Evolutionary conservation across 2,888 invertebrate genomes (phyloP), one percentile per base, ranked within the genome.

Genomic region (Eustalomyia histrio): DNA sequence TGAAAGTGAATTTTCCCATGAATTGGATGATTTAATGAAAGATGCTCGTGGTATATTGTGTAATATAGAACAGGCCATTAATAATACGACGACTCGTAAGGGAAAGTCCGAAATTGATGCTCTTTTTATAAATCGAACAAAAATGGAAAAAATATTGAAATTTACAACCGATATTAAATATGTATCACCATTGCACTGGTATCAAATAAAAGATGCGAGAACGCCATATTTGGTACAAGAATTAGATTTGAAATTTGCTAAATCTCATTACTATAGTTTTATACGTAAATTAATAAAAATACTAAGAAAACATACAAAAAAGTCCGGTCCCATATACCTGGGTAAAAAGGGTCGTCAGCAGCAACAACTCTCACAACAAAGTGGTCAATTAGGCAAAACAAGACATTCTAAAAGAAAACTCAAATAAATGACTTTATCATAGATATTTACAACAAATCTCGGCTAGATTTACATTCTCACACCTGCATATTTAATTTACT

Each of bases 31-130:
- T 0, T 65, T 86, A 9, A 84, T 86, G 8, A 68, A 33, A 14
- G 84, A 85, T 63, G 86, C 89, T 9, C 84, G 85, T 6, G 72
- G 50, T 2, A 80, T 87, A 6, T 83, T 89, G 3, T 89, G 89
- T 78, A 80, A 85, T 17, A 85, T 89, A 33, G 89, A 89, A 80
- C 84, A 85, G 21, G 85, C 88, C 35, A 86, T 88, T n/a, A 88
- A 88, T 65, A 83, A 67, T 21, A 84, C 80, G 1, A 60, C 73
- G 1, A 61, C 67, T 8, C 33, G 60, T 21, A 76, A 78, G 21
- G 75, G 53, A 18, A 64, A 55, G 43, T 53, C 17, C 0, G 74
- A 71, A 6, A 65, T 71, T 29, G 69, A n/a, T 33, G 53, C 78
- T 18, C 39, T 72, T 8, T 84, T 85, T 1, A 61, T 88, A 55